Evolutionary conservation across 2,113 vertebrate genomes (phyloP).

Genomic region (Vimba vimba): DNA sequence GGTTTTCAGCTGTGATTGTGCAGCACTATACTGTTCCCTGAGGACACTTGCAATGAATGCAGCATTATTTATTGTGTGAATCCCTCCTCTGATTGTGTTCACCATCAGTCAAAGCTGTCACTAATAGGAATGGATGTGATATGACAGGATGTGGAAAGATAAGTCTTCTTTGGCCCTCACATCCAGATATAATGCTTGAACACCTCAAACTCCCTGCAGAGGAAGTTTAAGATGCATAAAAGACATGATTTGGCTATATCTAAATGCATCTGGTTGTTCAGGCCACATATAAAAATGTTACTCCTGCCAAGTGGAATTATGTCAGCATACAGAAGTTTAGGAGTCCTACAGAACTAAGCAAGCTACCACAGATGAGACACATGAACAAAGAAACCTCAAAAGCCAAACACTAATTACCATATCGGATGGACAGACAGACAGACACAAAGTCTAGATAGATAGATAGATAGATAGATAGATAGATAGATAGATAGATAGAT

Average conservation of each 20-base stretch:
- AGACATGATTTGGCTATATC: neutral
- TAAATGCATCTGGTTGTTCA: neutral
- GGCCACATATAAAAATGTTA: neutral
- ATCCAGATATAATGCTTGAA: neutral
- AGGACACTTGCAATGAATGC: slow-evolving; percentile 1
- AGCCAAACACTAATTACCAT: no score
- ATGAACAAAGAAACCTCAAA: neutral
- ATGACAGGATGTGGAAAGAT: slow-evolving; percentile 1
- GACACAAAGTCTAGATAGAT: neutral
- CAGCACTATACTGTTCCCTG: neutral
- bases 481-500: no score
- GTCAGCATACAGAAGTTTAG: neutral
- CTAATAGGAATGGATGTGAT: neutral
- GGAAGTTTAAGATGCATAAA: neutral
- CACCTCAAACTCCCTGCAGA: neutral
- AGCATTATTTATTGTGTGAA: slow-evolving; percentile 13
- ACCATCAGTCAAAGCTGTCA: neutral
- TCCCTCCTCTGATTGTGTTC: slow-evolving; percentile 8
- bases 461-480: neutral
- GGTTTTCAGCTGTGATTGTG: slow-evolving; percentile 16
- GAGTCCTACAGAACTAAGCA: neutral
- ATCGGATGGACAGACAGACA: neutral
- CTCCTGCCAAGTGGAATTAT: neutral
- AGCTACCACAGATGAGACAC: neutral
- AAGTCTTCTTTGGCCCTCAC: neutral